Percentiles rank a stretch among this genome's conserved stretches.
phyloP scores from a whole-genome alignment of 1,140 invertebrate species.

The Drosophila repleta region DNA sequence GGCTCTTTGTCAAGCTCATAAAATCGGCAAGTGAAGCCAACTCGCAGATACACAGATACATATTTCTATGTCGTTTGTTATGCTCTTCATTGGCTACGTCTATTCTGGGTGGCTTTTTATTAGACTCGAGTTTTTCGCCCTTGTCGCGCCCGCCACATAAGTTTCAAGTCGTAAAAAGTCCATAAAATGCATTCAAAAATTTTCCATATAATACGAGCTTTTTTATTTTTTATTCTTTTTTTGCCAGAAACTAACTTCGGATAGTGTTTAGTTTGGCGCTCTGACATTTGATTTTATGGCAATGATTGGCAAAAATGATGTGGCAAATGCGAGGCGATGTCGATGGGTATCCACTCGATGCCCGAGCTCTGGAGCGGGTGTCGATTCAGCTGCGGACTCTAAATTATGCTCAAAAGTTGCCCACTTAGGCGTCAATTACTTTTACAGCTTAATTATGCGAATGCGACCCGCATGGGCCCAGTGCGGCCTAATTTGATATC shows the following conservation, averaged over 20 bases:
- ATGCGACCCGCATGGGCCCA: conserved; percentile 51
- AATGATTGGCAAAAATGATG: conserved; percentile 76
- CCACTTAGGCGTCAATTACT: conserved; percentile 75
- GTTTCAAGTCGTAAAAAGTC: conserved; percentile 80
- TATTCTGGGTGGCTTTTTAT: conserved; percentile 42
- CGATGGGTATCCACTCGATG: not conserved
- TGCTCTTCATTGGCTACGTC: conserved; percentile 65
- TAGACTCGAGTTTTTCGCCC: conserved; percentile 20
- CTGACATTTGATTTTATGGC: conserved; percentile 77
- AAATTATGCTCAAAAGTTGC: conserved; percentile 73
- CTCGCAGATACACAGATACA: conserved; percentile 37
- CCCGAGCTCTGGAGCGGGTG: not conserved
- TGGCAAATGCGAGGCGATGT: conserved; percentile 61
- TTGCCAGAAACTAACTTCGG: conserved; percentile 3
- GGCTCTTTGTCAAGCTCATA: conserved; percentile 61
- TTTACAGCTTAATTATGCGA: conserved; percentile 76
- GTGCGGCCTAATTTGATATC: conserved; percentile 13
- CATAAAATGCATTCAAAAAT: conserved; percentile 79
- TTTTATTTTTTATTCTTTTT: conserved; percentile 3
- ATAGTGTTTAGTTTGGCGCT: conserved; percentile 31
- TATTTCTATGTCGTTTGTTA: conserved; percentile 79
- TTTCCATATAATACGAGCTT: conserved; percentile 40
- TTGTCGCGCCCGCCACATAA: conserved; percentile 64
- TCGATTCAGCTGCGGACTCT: conserved; percentile 9
- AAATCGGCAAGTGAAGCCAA: conserved; percentile 55